Conservation (phyloP, 2,797 vertebrate species). For the Coreius guichenoti region DNA sequence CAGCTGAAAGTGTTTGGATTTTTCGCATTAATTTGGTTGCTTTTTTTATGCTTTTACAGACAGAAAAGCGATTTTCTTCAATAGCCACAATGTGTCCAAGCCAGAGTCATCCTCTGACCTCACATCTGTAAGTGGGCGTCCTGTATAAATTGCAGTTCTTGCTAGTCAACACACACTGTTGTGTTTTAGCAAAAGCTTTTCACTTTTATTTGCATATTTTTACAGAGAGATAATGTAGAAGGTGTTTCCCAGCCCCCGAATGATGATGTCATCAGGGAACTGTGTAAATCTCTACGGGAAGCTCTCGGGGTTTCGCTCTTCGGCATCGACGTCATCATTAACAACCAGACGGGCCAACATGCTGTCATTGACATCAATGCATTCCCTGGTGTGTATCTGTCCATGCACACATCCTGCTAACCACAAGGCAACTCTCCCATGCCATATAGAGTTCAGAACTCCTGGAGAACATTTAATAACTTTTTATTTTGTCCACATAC, state of each 20-base stretch:
- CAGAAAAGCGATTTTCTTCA: slow-evolving; percentile 90
- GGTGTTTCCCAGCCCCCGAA: slow-evolving; percentile 84
- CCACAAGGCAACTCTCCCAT: not conserved
- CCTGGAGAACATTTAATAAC: not conserved
- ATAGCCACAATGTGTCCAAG: slow-evolving; percentile 90
- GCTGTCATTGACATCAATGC: slow-evolving; percentile 89
- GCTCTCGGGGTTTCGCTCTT: slow-evolving; percentile 86
- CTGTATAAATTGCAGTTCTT: not conserved
- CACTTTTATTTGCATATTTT: slow-evolving; percentile 36
- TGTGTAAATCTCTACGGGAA: slow-evolving; percentile 82
- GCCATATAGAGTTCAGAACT: not conserved
- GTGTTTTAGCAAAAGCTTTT: not conserved
- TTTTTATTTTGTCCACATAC: not conserved
- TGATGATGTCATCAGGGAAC: slow-evolving; percentile 83
- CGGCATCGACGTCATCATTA: slow-evolving; percentile 88
- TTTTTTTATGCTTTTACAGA: slow-evolving; percentile 73
- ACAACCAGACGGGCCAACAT: slow-evolving; percentile 88
- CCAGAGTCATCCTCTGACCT: slow-evolving; percentile 87
- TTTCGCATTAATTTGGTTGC: not conserved
- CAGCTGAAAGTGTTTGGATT: not conserved
- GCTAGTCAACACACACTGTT: not conserved
- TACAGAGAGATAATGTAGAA: slow-evolving; percentile 86
- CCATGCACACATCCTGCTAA: not conserved
- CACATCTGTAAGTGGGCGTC: slow-evolving; percentile 81
- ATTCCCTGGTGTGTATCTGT: slow-evolving; percentile 81